Evolutionary conservation across 2,888 invertebrate genomes (phyloP), one percentile per base, ranked within the genome.

Genomic region (Cephus rjabovi): DNA sequence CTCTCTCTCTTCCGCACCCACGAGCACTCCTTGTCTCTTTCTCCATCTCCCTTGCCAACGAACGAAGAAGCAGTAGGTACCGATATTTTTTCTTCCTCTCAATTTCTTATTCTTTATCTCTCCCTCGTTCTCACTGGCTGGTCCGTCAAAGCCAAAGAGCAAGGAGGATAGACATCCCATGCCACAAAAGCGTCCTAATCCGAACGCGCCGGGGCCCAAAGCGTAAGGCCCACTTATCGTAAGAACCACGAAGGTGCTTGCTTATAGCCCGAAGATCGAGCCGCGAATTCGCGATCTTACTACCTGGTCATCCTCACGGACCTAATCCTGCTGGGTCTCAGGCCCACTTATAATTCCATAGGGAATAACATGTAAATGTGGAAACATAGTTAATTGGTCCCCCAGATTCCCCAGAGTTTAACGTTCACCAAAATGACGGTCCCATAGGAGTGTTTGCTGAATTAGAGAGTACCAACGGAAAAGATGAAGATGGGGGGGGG

Each of bases 391-490:
- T 56, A 56, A 56, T 56, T 56, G 56, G 56, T 56, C 23, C 9
- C 56, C 23, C 23, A 56, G 56, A 56, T 56, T 9, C 23, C 23
- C 56, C 56, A 23, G 23, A 56, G 56, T 56, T 56, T 23, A 23
- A 56, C 56, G 56, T 56, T 56, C 56, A 23, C 23, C 56, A 23
- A 56, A 15, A 56, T 56, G 56, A 56, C 15, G 9, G 56, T 56
- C 56, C 56, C 23, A 1, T 56, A 56, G 9, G 69, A 69, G 70
- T 73, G 34, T 34, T n/a, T 71, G 73, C 71, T 79, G 71, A 34
- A 56, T 23, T 76, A 76, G 79, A 84, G 85, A 85, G 82, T 84
- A 84, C 82, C 79, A 80, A 79, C 81, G 81, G 78, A 80, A 69
- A 35, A 12, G 12, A 3, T 12, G 12, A 12, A 35, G 35, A 12